These are phyloP conservation scores for Cryptops parisi DNA, from an alignment of 2,888 invertebrate species.

Conservation along the genomic window DNA sequence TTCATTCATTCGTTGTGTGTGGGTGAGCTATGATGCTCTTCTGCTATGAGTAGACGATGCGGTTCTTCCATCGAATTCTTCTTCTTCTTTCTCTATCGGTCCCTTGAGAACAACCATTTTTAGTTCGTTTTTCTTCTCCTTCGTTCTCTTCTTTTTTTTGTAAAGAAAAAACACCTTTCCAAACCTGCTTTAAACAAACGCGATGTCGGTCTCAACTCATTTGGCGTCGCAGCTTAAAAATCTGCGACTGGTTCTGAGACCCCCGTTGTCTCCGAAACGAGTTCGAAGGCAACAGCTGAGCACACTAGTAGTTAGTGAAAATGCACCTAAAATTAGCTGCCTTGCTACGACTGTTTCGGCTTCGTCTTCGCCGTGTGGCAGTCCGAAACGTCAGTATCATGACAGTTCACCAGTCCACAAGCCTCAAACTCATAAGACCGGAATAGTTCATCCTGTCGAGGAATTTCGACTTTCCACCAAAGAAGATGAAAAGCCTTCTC, in stretches of 20 bases:
- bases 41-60: too few relatives aligned
- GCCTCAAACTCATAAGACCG: constrained; percentile 3
- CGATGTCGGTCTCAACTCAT: constrained; percentile 10
- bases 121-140: too few relatives aligned
- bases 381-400: constrained; percentile 1
- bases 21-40: too few relatives aligned
- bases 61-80: too few relatives aligned
- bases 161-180: too few relatives aligned
- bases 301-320: neutral
- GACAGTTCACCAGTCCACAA: neutral
- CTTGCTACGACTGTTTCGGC: neutral
- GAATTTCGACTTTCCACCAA: neutral
- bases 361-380: neutral
- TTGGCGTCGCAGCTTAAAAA: constrained; percentile 12
- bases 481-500: neutral
- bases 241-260: constrained; percentile 6
- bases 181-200: too few relatives aligned
- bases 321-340: neutral
- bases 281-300: constrained; percentile 2
- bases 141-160: too few relatives aligned
- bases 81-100: too few relatives aligned
- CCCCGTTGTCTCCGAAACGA: constrained; percentile 8
- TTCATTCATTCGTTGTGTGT: too few relatives aligned
- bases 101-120: too few relatives aligned
- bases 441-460: constrained; percentile 7